These are phyloP conservation scores for Trisateles emortualis DNA, from an alignment of 2,888 invertebrate species.

Conservation along the genomic window DNA sequence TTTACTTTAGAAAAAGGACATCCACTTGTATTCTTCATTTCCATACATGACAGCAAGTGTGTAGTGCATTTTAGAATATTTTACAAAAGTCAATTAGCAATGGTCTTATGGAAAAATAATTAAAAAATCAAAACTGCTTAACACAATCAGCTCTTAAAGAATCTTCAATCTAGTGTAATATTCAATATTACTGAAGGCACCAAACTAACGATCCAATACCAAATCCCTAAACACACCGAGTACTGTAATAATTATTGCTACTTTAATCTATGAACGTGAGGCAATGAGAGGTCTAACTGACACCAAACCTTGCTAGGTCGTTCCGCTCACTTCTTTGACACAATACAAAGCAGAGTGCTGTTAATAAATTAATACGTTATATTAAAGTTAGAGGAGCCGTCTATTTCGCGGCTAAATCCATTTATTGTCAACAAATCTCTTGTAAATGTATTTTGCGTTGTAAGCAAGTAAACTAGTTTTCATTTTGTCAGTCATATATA, in stretches of 20 bases:
- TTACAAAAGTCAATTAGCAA: conserved; percentile 10
- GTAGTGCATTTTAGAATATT: background rate
- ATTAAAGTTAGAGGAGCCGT: too few species aligned
- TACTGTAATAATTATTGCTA: conserved; percentile 32
- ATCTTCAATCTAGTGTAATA: conserved; percentile 35
- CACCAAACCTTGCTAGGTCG: conserved; percentile 1
- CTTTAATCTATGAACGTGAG: conserved; percentile 28
- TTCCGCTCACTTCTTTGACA: too few species aligned
- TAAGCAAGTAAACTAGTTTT: too few species aligned
- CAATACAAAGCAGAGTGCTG: too few species aligned
- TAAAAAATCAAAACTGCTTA: conserved; percentile 3
- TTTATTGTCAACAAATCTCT: too few species aligned
- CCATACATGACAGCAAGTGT: too few species aligned
- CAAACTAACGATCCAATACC: conserved; percentile 31
- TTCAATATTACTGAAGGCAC: conserved; percentile 33
- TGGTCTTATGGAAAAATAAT: conserved; percentile 3
- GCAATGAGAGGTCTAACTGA: conserved; percentile 31
- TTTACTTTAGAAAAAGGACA: background rate
- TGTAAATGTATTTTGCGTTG: too few species aligned
- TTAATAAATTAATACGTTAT: too few species aligned
- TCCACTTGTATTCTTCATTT: too few species aligned
- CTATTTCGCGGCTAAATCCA: too few species aligned
- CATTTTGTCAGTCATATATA: too few species aligned
- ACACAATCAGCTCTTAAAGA: background rate
- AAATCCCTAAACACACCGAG: conserved; percentile 25